Conservation (phyloP, 2,888 invertebrate species). For the Nomada hirtipes region DNA sequence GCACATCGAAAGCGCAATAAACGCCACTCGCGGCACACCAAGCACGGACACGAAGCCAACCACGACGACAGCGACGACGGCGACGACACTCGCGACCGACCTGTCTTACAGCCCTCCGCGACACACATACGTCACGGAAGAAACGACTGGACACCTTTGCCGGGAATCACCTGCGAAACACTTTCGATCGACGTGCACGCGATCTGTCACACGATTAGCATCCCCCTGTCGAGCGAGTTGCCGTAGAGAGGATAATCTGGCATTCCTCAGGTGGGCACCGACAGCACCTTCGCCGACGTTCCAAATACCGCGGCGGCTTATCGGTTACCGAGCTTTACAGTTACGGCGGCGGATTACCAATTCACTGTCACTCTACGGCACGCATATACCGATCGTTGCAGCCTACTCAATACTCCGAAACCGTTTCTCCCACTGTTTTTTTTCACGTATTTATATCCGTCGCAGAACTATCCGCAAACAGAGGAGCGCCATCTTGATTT, state of each 20-base stretch:
- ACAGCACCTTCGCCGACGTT: constrained; percentile 82
- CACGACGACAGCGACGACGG: constrained; percentile 52
- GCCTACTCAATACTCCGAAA: constrained; percentile 47
- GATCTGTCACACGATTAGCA: constrained; percentile 50
- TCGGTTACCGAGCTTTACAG: constrained; percentile 34
- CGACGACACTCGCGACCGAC: constrained; percentile 67
- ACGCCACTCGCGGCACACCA: constrained; percentile 56
- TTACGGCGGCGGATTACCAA: constrained; percentile 45
- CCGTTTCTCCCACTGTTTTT: constrained; percentile 69
- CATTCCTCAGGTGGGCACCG: constrained; percentile 85
- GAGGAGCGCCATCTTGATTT: constrained; percentile 81
- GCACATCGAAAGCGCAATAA: constrained; percentile 68
- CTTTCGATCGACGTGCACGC: constrained; percentile 41
- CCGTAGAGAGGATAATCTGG: constrained; percentile 59
- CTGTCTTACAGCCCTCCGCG: constrained; percentile 77
- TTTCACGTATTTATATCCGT: constrained; percentile 79
- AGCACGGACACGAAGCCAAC: constrained; percentile 43
- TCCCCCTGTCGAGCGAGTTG: constrained; percentile 50
- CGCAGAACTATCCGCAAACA: constrained; percentile 80
- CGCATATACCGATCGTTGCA: constrained; percentile 48
- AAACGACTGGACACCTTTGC: constrained; percentile 62
- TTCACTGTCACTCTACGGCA: constrained; percentile 40
- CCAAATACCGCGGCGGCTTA: constrained; percentile 45
- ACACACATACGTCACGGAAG: constrained; percentile 81
- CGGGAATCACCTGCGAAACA: constrained; percentile 60